phyloP scores from a whole-genome alignment of 2,888 invertebrate genomes.

The Alsophila aescularia region DNA sequence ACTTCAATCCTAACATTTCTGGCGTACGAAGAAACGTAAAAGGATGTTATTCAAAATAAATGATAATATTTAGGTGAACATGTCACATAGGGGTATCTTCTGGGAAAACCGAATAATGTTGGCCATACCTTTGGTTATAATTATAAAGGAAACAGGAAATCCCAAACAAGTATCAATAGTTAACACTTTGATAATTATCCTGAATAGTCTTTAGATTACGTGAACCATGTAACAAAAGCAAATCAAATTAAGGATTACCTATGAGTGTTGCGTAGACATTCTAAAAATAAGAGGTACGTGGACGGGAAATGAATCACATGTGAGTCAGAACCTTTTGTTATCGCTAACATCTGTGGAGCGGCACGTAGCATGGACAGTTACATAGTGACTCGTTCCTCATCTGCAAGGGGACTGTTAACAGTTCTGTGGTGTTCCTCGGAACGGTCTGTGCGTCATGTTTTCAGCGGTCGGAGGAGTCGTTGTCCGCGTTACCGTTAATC shows the following conservation, averaged over 20 bases:
- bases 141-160: no score
- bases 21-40: not conserved
- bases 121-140: no score
- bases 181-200: not conserved
- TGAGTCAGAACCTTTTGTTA: constrained; percentile 68
- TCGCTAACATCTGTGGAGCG: constrained; percentile 62
- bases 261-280: constrained; percentile 43
- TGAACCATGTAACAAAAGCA: constrained; percentile 25
- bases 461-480: constrained; percentile 66
- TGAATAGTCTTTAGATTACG: not conserved
- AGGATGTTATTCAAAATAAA: no score
- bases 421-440: constrained; percentile 58
- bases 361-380: constrained; percentile 60
- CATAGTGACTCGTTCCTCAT: constrained; percentile 13
- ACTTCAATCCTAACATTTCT: no score
- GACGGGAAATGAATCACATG: constrained; percentile 68
- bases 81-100: no score
- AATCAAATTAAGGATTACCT: constrained; percentile 31
- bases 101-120: no score
- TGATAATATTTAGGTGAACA: no score
- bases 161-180: no score
- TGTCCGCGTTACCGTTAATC: constrained; percentile 76
- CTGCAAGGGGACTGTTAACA: not conserved
- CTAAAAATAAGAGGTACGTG: constrained; percentile 59
- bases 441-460: constrained; percentile 70